Percentiles rank a stretch among this genome's conserved stretches.
Evolutionary conservation across 2,888 invertebrate genomes (phyloP).

Genomic region (Rotaria sp.): DNA sequence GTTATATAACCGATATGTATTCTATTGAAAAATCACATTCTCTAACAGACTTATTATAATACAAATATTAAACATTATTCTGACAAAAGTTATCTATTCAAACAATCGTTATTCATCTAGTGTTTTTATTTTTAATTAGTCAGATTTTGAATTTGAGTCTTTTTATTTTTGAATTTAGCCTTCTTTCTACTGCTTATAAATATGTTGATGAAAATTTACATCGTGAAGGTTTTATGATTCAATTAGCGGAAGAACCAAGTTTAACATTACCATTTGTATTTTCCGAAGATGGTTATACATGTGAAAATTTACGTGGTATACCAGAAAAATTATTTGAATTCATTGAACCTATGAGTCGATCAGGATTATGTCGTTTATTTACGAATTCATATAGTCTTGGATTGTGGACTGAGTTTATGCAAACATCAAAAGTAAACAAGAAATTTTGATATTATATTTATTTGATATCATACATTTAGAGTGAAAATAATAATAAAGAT

Average conservation of each 20-base stretch:
- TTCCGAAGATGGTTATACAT: conserved; percentile 94
- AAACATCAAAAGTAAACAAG: neutral
- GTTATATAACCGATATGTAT: too few species aligned
- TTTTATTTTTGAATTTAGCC: conserved; percentile 51
- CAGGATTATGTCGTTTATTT: conserved; percentile 40
- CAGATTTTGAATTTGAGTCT: too few species aligned
- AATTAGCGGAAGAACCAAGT: conserved; percentile 76
- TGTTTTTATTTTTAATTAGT: too few species aligned
- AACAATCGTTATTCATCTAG: too few species aligned
- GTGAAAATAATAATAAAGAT: neutral
- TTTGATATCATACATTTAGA: neutral
- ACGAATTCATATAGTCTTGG: conserved; percentile 34
- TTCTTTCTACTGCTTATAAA: conserved; percentile 52
- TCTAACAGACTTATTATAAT: too few species aligned
- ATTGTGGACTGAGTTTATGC: conserved; percentile 38
- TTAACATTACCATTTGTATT: conserved; percentile 80
- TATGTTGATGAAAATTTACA: conserved; percentile 74
- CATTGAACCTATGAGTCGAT: conserved; percentile 70
- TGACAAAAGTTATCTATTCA: too few species aligned
- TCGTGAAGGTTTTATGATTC: conserved; percentile 68
- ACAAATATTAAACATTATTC: too few species aligned
- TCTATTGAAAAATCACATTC: too few species aligned
- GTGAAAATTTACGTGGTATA: conserved; percentile 85
- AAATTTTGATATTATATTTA: neutral
- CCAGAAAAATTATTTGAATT: conserved; percentile 79